These are phyloP conservation scores for Circaetus cinerascens DNA, from an alignment of 2,113 vertebrate genomes.

Conservation along the genomic window DNA sequence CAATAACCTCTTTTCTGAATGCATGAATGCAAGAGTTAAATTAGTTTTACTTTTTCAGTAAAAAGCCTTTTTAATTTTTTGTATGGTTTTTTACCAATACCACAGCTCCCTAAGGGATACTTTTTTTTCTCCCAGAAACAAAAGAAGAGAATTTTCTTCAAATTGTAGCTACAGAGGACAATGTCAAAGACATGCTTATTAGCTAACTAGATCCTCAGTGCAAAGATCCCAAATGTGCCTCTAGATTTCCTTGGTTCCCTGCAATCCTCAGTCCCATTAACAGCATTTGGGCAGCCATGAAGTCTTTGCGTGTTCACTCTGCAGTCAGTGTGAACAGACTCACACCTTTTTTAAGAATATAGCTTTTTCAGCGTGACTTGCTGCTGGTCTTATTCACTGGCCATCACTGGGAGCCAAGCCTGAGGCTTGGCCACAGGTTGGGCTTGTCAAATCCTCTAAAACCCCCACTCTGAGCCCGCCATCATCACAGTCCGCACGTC, in stretches of 20 bases:
- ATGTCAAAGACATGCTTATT: neutral
- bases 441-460: neutral
- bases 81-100: neutral
- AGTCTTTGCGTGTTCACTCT: neutral
- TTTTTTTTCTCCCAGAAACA: constrained; percentile 13
- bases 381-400: neutral
- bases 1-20: neutral
- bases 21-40: neutral
- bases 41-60: neutral
- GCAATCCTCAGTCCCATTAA: neutral
- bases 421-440: neutral
- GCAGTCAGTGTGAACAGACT: neutral
- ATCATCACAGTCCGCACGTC: neutral
- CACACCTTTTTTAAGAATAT: neutral
- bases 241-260: neutral
- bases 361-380: neutral
- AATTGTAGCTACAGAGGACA: constrained; percentile 1
- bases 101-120: neutral
- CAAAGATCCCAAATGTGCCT: neutral
- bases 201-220: neutral
- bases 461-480: neutral
- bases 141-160: constrained; percentile 28
- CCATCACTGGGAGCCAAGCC: neutral
- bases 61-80: neutral
- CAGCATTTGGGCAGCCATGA: neutral